Conservation (phyloP, 2,113 vertebrate species). For the Pachycephala philippinensis region DNA sequence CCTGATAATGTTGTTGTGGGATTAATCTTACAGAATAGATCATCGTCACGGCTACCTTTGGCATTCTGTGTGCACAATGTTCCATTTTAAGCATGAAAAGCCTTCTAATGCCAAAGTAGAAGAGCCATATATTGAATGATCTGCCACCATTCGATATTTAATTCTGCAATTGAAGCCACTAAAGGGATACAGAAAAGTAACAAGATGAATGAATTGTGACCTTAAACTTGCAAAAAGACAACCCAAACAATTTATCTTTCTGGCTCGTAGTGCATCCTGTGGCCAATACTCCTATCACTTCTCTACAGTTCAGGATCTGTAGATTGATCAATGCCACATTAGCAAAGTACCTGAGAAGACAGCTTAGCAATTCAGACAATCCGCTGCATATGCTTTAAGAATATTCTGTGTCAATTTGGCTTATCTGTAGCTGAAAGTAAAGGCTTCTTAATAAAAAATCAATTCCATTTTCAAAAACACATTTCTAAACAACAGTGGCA, state of each 20-base stretch:
- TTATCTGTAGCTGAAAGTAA: slow-evolving; percentile 55
- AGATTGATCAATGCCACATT: slow-evolving; percentile 83
- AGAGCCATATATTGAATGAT: slow-evolving; percentile 77
- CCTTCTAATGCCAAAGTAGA: slow-evolving; percentile 69
- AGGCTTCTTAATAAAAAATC: slow-evolving; percentile 68
- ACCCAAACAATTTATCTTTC: slow-evolving; percentile 90
- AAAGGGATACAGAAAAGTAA: slow-evolving; percentile 87
- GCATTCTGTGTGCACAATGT: slow-evolving; percentile 64
- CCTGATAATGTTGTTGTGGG: slow-evolving; percentile 76
- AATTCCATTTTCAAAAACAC: slow-evolving; percentile 58
- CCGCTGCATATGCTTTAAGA: slow-evolving; percentile 54
- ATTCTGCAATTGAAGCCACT: slow-evolving; percentile 87
- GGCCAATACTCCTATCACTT: slow-evolving; percentile 76
- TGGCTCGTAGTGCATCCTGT: slow-evolving; percentile 73
- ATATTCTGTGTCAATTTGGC: slow-evolving; percentile 56
- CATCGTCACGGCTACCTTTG: slow-evolving; percentile 74
- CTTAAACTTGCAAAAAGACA: slow-evolving; percentile 89
- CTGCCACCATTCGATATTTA: slow-evolving; percentile 84
- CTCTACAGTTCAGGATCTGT: slow-evolving; percentile 59
- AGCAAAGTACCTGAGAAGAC: slow-evolving; percentile 73
- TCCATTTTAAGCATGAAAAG: slow-evolving; percentile 73
- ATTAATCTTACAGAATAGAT: slow-evolving; percentile 80
- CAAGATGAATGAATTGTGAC: slow-evolving; percentile 93
- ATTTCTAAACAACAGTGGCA: slow-evolving; percentile 39
- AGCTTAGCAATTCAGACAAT: slow-evolving; percentile 62